Percentiles rank a stretch among this genome's conserved stretches.
Evolutionary conservation across 1,140 invertebrate genomes (phyloP).

Genomic region (Bathynomus jamesi): DNA sequence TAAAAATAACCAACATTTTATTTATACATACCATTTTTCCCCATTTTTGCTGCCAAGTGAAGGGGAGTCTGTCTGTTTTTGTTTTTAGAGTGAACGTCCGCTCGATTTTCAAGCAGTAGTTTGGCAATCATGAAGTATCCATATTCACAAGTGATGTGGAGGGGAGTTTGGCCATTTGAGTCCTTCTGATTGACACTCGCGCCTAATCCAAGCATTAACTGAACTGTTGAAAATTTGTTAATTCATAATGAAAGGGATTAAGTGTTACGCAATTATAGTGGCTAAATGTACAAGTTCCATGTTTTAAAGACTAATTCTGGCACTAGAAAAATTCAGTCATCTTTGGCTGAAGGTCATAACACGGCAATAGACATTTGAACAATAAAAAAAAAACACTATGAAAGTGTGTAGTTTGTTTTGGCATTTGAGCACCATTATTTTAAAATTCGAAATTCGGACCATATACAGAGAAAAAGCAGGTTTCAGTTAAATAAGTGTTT

Average conservation of each 20-base stretch:
- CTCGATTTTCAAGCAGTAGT: constrained; percentile 27
- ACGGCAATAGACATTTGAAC: too few relatives aligned
- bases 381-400: too few relatives aligned
- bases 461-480: too few relatives aligned
- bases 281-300: too few relatives aligned
- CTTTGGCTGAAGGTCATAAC: too few relatives aligned
- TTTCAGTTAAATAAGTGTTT: too few relatives aligned
- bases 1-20: not conserved
- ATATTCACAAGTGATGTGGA: constrained; percentile 39
- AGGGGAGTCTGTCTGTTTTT: constrained; percentile 35
- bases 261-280: not conserved
- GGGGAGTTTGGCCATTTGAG: constrained; percentile 37
- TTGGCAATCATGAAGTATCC: constrained; percentile 35
- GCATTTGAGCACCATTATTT: too few relatives aligned
- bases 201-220: constrained; percentile 36
- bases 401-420: too few relatives aligned
- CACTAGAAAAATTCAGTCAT: too few relatives aligned
- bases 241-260: not conserved
- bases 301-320: too few relatives aligned
- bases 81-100: constrained; percentile 35
- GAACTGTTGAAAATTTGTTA: constrained; percentile 25
- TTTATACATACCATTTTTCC: constrained; percentile 19
- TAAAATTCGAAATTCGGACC: too few relatives aligned
- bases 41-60: constrained; percentile 31
- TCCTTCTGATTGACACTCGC: constrained; percentile 40